Conservation (phyloP, 2,113 vertebrate species). For the Bombycilla garrulus region DNA sequence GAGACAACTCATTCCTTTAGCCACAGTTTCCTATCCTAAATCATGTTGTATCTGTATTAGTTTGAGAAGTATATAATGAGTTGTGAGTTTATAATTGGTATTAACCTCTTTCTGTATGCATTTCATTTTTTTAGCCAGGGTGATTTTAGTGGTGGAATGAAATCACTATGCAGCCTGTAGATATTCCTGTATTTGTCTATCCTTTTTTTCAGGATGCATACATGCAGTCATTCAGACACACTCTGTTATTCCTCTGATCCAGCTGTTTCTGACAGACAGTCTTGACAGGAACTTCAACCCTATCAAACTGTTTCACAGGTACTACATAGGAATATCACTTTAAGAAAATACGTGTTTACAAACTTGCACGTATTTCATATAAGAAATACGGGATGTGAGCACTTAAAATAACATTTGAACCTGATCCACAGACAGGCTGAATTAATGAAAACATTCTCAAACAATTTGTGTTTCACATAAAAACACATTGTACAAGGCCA, state of each 20-base stretch:
- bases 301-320: background rate
- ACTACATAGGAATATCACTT: background rate
- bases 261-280: background rate
- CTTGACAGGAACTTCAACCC: background rate
- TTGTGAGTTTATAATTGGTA: conserved; percentile 67
- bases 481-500: background rate
- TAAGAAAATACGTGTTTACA: background rate
- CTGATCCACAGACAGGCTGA: background rate
- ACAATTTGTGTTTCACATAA: background rate
- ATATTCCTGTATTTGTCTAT: background rate
- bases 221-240: background rate
- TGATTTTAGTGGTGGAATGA: background rate
- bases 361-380: background rate
- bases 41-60: conserved; percentile 73
- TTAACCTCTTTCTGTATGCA: conserved; percentile 55
- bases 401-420: background rate
- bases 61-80: conserved; percentile 70
- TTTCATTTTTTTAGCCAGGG: background rate
- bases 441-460: background rate
- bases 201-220: background rate
- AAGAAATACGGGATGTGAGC: background rate
- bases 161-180: background rate
- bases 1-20: conserved; percentile 81
- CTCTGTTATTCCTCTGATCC: background rate
- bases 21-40: conserved; percentile 76